Evolutionary conservation across 2,113 vertebrate genomes (phyloP), one percentile per base, ranked within the genome.

Genomic region (Eretmodus cyanostictus): DNA sequence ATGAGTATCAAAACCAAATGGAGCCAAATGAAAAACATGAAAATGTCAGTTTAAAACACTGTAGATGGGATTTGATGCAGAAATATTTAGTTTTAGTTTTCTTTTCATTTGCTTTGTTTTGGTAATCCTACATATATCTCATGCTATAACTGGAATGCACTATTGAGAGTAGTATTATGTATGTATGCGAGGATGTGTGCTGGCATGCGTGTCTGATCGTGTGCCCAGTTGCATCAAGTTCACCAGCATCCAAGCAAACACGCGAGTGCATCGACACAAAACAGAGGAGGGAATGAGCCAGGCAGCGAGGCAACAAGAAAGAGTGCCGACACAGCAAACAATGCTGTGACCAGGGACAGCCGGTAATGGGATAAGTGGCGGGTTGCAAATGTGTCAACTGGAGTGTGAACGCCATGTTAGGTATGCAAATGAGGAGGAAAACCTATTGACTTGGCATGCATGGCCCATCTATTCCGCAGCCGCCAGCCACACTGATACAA

Each of bases 351-450:
- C 80, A 76, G 89, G 90, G 91, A 94, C 90, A 91, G 89, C 31
- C 82, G 42, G 89, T 95, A 95, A 95, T 95, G 91, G 93, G 92
- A 92, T 95, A 96, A 95, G 92, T 93, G 94, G 95, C 81, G 66
- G 92, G 86, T 93, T 95, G 92, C 94, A 95, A 94, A 95, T 91
- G 94, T 94, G 94, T 90, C 94, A 95, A 94, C 89, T 92, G 87
- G 91, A 94, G 94, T 94, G 92, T 95, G 93, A 95, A 95, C 79
- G 55, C 45, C 86, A 84, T 93, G 94, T 94, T 93, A 93, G 86
- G 83, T 92, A 95, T 95, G 94, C 93, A 95, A 95, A 96, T 94
- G 89, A 93, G 42, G 83, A 87, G 36, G 81, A 82, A 73, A 85
- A 90, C 57, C 92, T 87, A 90, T 83, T 87, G 92, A 89, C 85